A percentile compares a stretch with the other conserved stretches of the same genome.
Evolutionary conservation across 2,797 vertebrate species (phyloP).

Genomic region (Holocentrus rufus): DNA sequence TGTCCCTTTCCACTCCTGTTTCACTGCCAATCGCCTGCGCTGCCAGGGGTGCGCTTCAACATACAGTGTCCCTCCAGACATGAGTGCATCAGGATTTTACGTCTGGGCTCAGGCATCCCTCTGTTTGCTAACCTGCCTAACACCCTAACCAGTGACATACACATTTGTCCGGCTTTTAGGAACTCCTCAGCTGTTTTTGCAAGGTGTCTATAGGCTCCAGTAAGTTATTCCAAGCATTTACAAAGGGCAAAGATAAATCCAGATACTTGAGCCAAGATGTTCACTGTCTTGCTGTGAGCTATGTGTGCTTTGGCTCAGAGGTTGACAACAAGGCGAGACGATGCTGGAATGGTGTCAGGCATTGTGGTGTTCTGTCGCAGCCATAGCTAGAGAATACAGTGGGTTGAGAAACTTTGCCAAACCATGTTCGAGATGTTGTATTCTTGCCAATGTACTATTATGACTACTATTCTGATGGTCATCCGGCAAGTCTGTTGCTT

Average conservation of each 20-base stretch:
- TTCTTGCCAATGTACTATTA: slow-evolving; percentile 13
- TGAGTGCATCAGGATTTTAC: slow-evolving; percentile 36
- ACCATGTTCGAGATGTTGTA: slow-evolving; percentile 12
- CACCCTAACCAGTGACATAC: slow-evolving; percentile 29
- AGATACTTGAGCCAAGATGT: slow-evolving; percentile 31
- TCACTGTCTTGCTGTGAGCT: slow-evolving; percentile 28
- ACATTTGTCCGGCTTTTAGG: slow-evolving; percentile 28
- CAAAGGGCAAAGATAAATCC: slow-evolving; percentile 32
- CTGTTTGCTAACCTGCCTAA: slow-evolving; percentile 16
- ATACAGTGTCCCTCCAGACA: slow-evolving; percentile 41
- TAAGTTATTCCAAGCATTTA: slow-evolving; percentile 45
- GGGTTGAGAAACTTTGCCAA: slow-evolving; percentile 30
- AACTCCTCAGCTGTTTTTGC: slow-evolving; percentile 35
- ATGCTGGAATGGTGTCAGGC: slow-evolving; percentile 38
- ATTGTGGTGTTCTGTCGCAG: slow-evolving; percentile 32
- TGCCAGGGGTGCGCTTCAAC: slow-evolving; percentile 10
- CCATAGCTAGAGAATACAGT: slow-evolving; percentile 19
- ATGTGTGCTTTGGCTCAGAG: slow-evolving; percentile 52
- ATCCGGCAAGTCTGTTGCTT: slow-evolving; percentile 11
- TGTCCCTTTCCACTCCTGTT: slow-evolving; percentile 54
- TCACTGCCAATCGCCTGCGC: slow-evolving; percentile 49
- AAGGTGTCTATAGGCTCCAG: slow-evolving; percentile 31
- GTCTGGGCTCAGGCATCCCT: slow-evolving; percentile 44
- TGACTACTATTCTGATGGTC: slow-evolving; percentile 13
- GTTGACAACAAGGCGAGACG: slow-evolving; percentile 32